A percentile compares a stretch with the other conserved stretches of the same genome.
Conservation (phyloP, 2,888 invertebrate species). For the Cybosia mesomella region DNA sequence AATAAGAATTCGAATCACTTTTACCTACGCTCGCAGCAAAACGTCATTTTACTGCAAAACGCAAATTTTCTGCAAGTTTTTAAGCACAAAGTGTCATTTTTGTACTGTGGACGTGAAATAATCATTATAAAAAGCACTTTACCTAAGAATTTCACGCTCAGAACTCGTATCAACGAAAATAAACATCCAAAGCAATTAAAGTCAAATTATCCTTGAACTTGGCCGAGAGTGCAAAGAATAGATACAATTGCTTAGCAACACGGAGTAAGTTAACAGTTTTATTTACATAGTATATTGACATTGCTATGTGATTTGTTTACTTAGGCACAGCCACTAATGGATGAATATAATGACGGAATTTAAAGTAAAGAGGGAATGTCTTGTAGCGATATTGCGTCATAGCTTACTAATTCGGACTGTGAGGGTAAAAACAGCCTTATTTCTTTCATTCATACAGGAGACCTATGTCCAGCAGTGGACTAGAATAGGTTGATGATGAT, state of each 20-base stretch:
- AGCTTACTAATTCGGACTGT: too few species aligned
- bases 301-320: not conserved
- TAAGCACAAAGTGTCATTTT: too few species aligned
- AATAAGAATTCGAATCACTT: too few species aligned
- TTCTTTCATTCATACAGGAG: too few species aligned
- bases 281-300: slow-evolving; percentile 8
- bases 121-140: not conserved
- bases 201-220: slow-evolving; percentile 13
- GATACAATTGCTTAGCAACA: not conserved
- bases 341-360: not conserved
- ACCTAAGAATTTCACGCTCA: not conserved
- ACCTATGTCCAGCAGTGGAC: too few species aligned
- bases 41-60: not conserved
- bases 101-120: not conserved
- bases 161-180: slow-evolving; percentile 3
- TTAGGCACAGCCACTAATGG: not conserved
- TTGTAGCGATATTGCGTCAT: not conserved
- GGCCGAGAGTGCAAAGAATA: not conserved
- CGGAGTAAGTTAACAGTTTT: not conserved
- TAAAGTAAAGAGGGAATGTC: not conserved
- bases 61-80: too few species aligned
- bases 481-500: too few species aligned
- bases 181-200: slow-evolving; percentile 5
- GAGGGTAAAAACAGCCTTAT: too few species aligned
- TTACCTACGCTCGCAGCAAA: not conserved